A percentile compares a stretch with the other conserved stretches of the same genome.
phyloP scores from a whole-genome alignment of 2,113 vertebrate species.

The Coptodon bakossiorum region DNA sequence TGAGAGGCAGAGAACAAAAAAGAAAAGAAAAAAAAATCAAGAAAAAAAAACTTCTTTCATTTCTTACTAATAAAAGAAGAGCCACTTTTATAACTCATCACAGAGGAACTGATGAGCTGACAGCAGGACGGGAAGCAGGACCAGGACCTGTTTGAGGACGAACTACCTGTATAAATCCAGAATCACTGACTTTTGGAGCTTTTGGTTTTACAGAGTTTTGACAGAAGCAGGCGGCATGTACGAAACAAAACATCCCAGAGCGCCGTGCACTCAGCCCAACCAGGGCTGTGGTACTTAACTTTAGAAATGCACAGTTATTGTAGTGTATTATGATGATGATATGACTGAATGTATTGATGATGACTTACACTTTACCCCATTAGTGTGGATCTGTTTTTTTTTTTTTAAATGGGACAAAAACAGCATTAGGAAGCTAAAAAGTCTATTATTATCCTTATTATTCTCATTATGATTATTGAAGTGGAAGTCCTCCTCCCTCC shows the following conservation, averaged over 20 bases:
- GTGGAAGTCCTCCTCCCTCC: slow-evolving; percentile 74
- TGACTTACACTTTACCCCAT: slow-evolving; percentile 73
- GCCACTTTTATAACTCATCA: slow-evolving; percentile 77
- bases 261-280: neutral
- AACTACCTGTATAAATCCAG: neutral
- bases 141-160: neutral
- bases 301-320: slow-evolving; percentile 82
- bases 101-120: neutral
- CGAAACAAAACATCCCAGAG: neutral
- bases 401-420: slow-evolving; percentile 18
- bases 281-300: slow-evolving; percentile 60
- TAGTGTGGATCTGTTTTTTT: slow-evolving; percentile 18
- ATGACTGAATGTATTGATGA: slow-evolving; percentile 90
- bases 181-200: neutral
- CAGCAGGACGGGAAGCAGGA: neutral
- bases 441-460: slow-evolving; percentile 59
- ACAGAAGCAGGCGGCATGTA: neutral
- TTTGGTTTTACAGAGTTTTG: neutral
- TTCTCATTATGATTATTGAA: slow-evolving; percentile 59
- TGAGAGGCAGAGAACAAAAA: slow-evolving; percentile 85
- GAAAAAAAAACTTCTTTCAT: slow-evolving; percentile 77
- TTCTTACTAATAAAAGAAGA: slow-evolving; percentile 82
- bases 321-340: slow-evolving; percentile 77
- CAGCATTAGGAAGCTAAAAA: slow-evolving; percentile 71
- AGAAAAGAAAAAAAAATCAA: neutral